A percentile compares a stretch with the other conserved stretches of the same genome.
These are phyloP conservation scores for Sphaeramia orbicularis DNA, from an alignment of 2,797 vertebrate genomes.

Conservation along the genomic window DNA sequence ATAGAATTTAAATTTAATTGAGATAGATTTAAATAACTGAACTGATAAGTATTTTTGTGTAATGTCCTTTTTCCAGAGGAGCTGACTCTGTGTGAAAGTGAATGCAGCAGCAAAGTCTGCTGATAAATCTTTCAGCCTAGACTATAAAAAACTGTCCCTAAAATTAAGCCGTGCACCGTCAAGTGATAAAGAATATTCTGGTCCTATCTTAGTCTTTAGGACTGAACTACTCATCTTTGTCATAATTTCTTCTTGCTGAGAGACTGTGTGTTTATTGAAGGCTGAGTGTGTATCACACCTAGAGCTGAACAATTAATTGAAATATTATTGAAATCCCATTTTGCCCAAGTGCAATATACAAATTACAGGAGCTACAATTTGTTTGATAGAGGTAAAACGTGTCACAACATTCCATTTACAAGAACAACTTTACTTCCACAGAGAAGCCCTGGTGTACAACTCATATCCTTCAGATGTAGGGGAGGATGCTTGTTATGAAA, in stretches of 20 bases:
- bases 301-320: too few species aligned
- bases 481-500: too few species aligned
- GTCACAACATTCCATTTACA: too few species aligned
- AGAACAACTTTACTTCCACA: too few species aligned
- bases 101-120: conserved; percentile 42
- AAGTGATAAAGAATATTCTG: conserved; percentile 64
- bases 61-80: conserved; percentile 16
- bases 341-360: too few species aligned
- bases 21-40: conserved; percentile 49
- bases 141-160: conserved; percentile 70
- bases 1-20: conserved; percentile 46
- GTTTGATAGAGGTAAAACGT: too few species aligned
- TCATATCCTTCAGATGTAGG: too few species aligned
- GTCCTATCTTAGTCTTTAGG: conserved; percentile 48
- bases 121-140: conserved; percentile 68
- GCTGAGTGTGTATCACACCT: conserved; percentile 17
- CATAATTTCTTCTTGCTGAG: conserved; percentile 22
- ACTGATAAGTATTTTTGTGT: conserved; percentile 29
- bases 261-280: conserved; percentile 4
- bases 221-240: conserved; percentile 42
- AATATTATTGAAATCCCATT: too few species aligned
- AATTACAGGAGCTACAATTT: too few species aligned
- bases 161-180: conserved; percentile 60
- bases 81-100: conserved; percentile 23
- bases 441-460: too few species aligned